Evolutionary conservation across 1,140 invertebrate genomes (phyloP).

Genomic region (Aethina tumida): DNA sequence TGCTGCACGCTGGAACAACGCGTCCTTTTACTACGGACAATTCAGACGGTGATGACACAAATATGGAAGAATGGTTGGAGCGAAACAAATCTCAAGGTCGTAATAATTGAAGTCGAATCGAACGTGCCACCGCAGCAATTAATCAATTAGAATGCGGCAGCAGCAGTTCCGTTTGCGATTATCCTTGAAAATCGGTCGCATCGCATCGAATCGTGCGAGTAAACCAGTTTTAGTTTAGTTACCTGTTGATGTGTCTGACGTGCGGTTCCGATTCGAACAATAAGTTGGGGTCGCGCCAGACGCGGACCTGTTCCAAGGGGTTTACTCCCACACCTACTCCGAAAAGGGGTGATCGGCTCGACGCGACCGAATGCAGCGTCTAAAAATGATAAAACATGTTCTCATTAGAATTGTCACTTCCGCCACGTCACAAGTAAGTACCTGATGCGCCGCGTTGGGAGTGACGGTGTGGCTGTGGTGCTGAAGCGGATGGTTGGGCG

Average conservation of each 20-base stretch:
- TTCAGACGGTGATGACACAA: too few relatives aligned
- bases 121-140: too few relatives aligned
- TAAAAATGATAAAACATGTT: slow-evolving; percentile 9
- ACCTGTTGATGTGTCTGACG: slow-evolving; percentile 43
- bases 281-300: slow-evolving; percentile 42
- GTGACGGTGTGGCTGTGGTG: slow-evolving; percentile 41
- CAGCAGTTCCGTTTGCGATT: too few relatives aligned
- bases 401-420: slow-evolving; percentile 15
- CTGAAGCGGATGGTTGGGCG: slow-evolving; percentile 20
- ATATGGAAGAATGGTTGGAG: too few relatives aligned
- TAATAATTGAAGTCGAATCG: too few relatives aligned
- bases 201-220: not conserved
- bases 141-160: too few relatives aligned
- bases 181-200: not conserved
- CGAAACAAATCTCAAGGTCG: too few relatives aligned
- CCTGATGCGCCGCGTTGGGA: slow-evolving; percentile 42
- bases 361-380: slow-evolving; percentile 3
- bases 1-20: slow-evolving; percentile 39
- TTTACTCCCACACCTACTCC: too few relatives aligned
- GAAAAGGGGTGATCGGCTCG: too few relatives aligned
- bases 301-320: slow-evolving; percentile 37
- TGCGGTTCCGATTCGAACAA: slow-evolving; percentile 37
- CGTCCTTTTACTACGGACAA: not conserved
- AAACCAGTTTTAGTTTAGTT: slow-evolving; percentile 4
- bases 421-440: too few relatives aligned